Base-by-base conservation (phyloP, 2,888 invertebrate species). In the Eristalinus sepulchralis region DNA sequence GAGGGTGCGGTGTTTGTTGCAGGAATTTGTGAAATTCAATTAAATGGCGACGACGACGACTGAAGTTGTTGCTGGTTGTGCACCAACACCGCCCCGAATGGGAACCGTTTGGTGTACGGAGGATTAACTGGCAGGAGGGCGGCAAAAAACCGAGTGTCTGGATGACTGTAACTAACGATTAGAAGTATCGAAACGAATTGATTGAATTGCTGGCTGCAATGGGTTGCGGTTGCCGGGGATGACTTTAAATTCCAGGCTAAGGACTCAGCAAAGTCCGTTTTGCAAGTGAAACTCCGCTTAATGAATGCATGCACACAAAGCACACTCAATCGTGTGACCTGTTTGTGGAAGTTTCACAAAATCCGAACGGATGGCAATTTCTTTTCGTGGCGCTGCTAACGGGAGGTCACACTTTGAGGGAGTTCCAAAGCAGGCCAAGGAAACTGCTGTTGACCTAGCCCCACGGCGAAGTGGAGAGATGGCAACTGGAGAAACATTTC, bases 11-110 rank as follows among this genome's bases (percentile, higher is more conserved):
- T 27, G 27, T 27, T 2, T 27, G 27, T 5, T 27, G 72, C 79
- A 68, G 75, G 79, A 71, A 75, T 75, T 70, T 73, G 73, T 78
- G 64, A 77, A 85, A 82, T 85, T 85, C 85, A 77, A 82, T 85
- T 82, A 85, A 85, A 85, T 73, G 27, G 5, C 82, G 85, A 82
- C 68, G 47, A 47, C 17, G 17, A 47, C 47, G 8, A 5, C 47
- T 31, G 64, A n/a, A 31, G 34, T 59, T 53, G 79, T 60, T 84
- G 85, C 68, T 70, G 66, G 73, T 82, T 79, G n/a, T n/a, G n/a
- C n/a, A n/a, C 70, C 78, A 79, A 57, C 75, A 83, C 66, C 66
- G 24, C 9, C 13, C 78, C 53, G 75, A 79, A 75, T 75, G 60
- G 24, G 62, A 70, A 57, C 66, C 68, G 79, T 83, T 83, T 83